These are phyloP conservation scores for Eulithis prunata DNA, from an alignment of 2,888 invertebrate species.

Conservation along the genomic window DNA sequence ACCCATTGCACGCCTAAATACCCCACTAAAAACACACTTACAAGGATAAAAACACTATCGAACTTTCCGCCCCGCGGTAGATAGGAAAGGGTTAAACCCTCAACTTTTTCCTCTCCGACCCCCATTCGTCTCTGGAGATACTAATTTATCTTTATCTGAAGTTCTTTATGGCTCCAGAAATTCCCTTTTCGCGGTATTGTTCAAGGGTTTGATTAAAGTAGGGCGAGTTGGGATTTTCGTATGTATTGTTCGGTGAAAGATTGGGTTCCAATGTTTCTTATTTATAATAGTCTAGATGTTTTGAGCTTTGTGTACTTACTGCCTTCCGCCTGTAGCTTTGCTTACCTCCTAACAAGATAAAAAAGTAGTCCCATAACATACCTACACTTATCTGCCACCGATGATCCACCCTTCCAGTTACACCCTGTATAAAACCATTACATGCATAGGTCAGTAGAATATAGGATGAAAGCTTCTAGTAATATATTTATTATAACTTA, in stretches of 20 bases:
- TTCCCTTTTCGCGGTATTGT: conserved; percentile 70
- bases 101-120: conserved; percentile 73
- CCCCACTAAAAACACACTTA: conserved; percentile 20
- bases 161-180: conserved; percentile 71
- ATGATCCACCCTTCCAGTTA: no score
- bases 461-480: no score
- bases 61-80: conserved; percentile 64
- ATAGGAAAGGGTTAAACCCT: conserved; percentile 76
- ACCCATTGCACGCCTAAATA: conserved; percentile 8
- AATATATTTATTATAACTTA: no score
- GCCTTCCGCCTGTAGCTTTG: no score
- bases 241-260: conserved; percentile 11
- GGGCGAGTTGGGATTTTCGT: conserved; percentile 44
- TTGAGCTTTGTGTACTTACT: no score
- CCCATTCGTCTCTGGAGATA: conserved; percentile 77
- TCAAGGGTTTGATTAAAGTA: conserved; percentile 63
- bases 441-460: no score
- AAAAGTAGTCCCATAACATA: no score
- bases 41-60: conserved; percentile 68
- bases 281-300: background rate
- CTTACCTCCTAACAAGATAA: no score
- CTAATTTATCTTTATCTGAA: conserved; percentile 78
- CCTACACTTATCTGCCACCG: no score
- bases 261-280: conserved; percentile 1
- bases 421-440: no score